phyloP scores from a whole-genome alignment of 2,797 vertebrate species.

The Rhinatrema bivittatum region DNA sequence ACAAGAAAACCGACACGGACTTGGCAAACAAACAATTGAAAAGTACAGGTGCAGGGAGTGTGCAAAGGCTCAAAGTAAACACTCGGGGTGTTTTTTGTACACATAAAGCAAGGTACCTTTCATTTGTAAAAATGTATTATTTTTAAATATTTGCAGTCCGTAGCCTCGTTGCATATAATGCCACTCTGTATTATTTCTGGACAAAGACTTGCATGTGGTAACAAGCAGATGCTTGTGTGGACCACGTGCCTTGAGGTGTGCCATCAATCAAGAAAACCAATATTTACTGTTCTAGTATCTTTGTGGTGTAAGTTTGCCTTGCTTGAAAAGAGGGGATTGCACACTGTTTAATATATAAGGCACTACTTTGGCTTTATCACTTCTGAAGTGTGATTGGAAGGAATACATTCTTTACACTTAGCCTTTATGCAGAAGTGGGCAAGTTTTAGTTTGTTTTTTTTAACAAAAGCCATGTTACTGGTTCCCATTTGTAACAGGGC shows the following conservation, averaged over 20 bases:
- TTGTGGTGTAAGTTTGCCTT: slow-evolving; percentile 52
- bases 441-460: no score
- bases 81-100: slow-evolving; percentile 20
- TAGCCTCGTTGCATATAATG: slow-evolving; percentile 47
- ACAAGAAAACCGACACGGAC: slow-evolving; percentile 40
- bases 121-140: slow-evolving; percentile 71
- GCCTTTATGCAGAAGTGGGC: no score
- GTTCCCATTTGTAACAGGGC: no score
- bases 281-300: slow-evolving; percentile 70
- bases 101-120: slow-evolving; percentile 57
- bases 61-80: slow-evolving; percentile 51
- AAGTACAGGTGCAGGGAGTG: slow-evolving; percentile 60
- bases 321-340: slow-evolving; percentile 41
- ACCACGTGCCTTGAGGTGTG: slow-evolving; percentile 43
- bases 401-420: slow-evolving; percentile 9
- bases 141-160: slow-evolving; percentile 73
- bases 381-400: slow-evolving; percentile 22
- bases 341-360: slow-evolving; percentile 31
- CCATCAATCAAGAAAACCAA: slow-evolving; percentile 59
- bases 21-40: slow-evolving; percentile 58
- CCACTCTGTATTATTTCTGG: slow-evolving; percentile 49
- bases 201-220: slow-evolving; percentile 51
- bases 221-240: slow-evolving; percentile 53
- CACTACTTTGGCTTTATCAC: slow-evolving; percentile 32
- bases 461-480: no score